Conservation (phyloP, 2,888 invertebrate genomes). For the Aquatica leii region DNA sequence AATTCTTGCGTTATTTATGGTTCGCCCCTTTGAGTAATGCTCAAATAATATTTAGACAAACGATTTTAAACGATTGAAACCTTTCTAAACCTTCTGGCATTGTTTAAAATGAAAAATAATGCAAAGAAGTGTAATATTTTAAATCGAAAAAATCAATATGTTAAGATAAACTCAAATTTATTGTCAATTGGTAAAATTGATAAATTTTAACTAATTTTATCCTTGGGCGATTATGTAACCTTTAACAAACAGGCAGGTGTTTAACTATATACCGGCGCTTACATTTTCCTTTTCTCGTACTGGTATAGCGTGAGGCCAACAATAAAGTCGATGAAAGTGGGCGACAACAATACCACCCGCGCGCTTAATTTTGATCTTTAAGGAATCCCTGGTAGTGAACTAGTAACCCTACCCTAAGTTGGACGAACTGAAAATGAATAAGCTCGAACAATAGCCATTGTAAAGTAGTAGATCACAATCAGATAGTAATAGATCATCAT, state of each 20-base stretch:
- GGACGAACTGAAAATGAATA: constrained; percentile 32
- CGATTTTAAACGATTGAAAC: too few species aligned
- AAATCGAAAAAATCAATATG: constrained; percentile 17
- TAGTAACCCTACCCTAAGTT: constrained; percentile 34
- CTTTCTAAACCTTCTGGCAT: too few species aligned
- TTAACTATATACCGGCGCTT: constrained; percentile 47
- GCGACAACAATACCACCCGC: constrained; percentile 42
- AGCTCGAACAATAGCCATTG: constrained; percentile 40
- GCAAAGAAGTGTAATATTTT: too few species aligned
- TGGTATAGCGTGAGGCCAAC: constrained; percentile 24
- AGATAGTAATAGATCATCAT: constrained; percentile 38
- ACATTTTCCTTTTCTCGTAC: constrained; percentile 37
- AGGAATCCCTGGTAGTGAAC: constrained; percentile 12
- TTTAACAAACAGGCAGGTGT: constrained; percentile 44
- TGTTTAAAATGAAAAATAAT: too few species aligned
- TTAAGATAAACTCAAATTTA: constrained; percentile 43
- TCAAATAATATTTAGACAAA: too few species aligned
- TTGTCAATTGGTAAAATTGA: constrained; percentile 45
- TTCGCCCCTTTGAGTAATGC: too few species aligned
- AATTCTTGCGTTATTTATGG: too few species aligned
- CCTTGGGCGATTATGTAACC: constrained; percentile 30
- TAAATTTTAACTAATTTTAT: constrained; percentile 42
- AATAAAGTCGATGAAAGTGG: constrained; percentile 37
- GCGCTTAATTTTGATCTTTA: constrained; percentile 29
- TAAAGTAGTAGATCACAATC: constrained; percentile 40